phyloP scores from a whole-genome alignment of 2,113 vertebrate species.

The Entelurus aequoreus region DNA sequence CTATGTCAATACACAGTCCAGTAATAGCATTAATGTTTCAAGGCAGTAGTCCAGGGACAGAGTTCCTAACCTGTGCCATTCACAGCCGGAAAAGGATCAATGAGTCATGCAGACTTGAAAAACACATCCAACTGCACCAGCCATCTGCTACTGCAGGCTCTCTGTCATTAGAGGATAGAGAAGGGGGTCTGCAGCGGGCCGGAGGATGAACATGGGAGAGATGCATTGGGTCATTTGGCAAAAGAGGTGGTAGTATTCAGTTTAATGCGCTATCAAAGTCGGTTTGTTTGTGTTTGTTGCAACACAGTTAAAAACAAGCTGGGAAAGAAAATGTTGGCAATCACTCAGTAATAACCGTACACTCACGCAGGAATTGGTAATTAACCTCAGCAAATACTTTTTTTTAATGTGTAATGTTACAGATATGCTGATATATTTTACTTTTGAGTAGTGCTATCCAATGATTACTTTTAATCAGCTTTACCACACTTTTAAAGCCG shows the following conservation, averaged over 20 bases:
- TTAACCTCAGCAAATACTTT: no score
- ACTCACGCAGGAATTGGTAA: no score
- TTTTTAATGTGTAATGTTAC: no score
- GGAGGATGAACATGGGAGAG: not conserved
- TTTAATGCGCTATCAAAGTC: not conserved
- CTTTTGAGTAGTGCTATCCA: no score
- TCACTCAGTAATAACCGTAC: not conserved
- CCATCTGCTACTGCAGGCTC: not conserved
- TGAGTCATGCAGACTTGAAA: constrained; percentile 1
- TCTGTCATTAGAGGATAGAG: not conserved
- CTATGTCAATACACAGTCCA: not conserved
- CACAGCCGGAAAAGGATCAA: constrained; percentile 7
- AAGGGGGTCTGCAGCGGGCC: not conserved
- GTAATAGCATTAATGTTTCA: constrained; percentile 2
- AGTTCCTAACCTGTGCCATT: not conserved
- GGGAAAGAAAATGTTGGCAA: not conserved
- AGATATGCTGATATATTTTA: no score
- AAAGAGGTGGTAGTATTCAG: not conserved
- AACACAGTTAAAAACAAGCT: no score
- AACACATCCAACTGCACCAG: not conserved
- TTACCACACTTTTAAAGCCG: no score
- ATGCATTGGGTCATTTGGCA: not conserved
- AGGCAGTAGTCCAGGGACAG: not conserved
- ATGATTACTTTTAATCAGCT: no score
- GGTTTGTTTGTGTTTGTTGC: not conserved